Percentiles rank a stretch among this genome's conserved stretches.
phyloP scores from a whole-genome alignment of 2,797 vertebrate genomes.

The Distichodus sexfasciatus region DNA sequence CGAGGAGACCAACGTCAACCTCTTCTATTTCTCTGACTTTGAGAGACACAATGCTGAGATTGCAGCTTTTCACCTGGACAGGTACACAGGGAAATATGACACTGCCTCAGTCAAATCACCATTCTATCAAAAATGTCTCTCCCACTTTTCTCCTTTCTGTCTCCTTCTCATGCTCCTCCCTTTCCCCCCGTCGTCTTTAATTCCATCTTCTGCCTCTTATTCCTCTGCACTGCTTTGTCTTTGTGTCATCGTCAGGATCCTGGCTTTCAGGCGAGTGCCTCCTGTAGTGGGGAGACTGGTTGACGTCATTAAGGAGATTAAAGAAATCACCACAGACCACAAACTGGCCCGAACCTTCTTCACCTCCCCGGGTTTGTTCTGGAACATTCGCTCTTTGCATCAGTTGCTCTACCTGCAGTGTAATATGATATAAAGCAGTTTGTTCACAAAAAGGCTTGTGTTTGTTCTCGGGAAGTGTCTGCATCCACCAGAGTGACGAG shows the following conservation, averaged over 20 bases:
- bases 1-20: slow-evolving; percentile 80
- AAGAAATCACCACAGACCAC: slow-evolving; percentile 77
- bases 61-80: slow-evolving; percentile 82
- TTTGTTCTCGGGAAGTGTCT: too few species aligned
- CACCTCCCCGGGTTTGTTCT: slow-evolving; percentile 75
- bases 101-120: neutral
- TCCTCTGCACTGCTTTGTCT: too few species aligned
- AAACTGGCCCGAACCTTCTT: slow-evolving; percentile 83
- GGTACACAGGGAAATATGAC: slow-evolving; percentile 61
- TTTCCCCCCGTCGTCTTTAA: too few species aligned
- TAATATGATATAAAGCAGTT: too few species aligned
- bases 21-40: slow-evolving; percentile 89
- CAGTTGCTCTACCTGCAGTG: too few species aligned
- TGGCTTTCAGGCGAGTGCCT: slow-evolving; percentile 81
- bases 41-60: slow-evolving; percentile 86
- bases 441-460: too few species aligned
- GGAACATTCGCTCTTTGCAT: too few species aligned
- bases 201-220: too few species aligned
- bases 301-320: slow-evolving; percentile 78
- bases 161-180: slow-evolving; percentile 72
- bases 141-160: neutral
- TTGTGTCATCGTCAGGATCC: too few species aligned
- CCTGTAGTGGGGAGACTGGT: slow-evolving; percentile 78
- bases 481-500: too few species aligned
- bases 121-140: neutral